Evolutionary conservation across 2,797 vertebrate species (phyloP).

Genomic region (Alfaro cultratus): DNA sequence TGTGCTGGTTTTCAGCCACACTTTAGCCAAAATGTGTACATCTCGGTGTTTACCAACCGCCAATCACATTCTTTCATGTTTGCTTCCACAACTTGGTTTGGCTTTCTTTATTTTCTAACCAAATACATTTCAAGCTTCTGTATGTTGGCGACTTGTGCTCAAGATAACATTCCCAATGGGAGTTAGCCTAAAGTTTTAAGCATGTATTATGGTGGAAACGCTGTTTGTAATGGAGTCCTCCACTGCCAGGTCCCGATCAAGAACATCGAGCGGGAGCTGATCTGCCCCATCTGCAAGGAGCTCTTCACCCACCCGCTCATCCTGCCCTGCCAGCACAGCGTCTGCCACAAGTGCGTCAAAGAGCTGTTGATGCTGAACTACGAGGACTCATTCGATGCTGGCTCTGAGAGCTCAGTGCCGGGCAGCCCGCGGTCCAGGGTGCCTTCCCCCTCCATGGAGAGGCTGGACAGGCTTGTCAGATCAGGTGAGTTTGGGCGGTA

Average conservation of each 20-base stretch:
- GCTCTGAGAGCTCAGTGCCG: constrained; percentile 91
- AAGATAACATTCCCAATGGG: background rate
- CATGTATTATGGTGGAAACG: background rate
- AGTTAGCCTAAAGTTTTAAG: background rate
- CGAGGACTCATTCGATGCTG: constrained; percentile 91
- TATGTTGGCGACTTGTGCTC: background rate
- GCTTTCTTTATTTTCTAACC: background rate
- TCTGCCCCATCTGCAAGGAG: constrained; percentile 97
- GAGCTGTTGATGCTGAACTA: constrained; percentile 90
- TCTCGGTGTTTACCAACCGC: background rate
- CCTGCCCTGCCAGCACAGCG: constrained; percentile 95
- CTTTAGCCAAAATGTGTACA: background rate
- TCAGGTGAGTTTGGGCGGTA: constrained; percentile 87
- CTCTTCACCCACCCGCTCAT: constrained; percentile 96
- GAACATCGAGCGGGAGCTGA: constrained; percentile 95
- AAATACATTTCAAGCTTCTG: background rate
- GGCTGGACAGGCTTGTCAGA: constrained; percentile 89
- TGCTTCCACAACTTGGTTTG: background rate
- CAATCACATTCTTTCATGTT: background rate
- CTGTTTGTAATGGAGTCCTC: background rate
- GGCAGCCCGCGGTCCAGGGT: constrained; percentile 90
- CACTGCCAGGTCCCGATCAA: constrained; percentile 89
- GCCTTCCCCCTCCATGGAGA: constrained; percentile 91
- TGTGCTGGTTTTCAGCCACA: background rate
- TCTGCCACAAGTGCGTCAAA: constrained; percentile 96